Percentiles rank a stretch among this genome's conserved stretches.
Conservation (phyloP, 2,888 invertebrate genomes). For the Conomelus anceps region DNA sequence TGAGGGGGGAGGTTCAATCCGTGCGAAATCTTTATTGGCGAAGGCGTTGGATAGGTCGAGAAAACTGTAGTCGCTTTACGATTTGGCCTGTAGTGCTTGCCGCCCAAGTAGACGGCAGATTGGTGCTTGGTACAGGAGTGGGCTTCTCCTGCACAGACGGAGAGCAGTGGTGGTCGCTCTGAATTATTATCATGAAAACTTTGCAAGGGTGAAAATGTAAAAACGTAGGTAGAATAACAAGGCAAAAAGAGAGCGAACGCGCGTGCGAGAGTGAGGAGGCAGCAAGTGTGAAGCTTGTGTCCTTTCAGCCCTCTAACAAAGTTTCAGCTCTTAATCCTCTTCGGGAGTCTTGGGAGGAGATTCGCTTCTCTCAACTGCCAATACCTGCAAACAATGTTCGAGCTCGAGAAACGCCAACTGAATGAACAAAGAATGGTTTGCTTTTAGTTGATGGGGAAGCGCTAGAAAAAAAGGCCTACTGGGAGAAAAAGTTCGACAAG, state of each 20-base stretch:
- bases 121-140: too few relatives aligned
- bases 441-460: neutral
- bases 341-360: neutral
- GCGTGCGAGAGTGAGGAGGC: too few relatives aligned
- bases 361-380: neutral
- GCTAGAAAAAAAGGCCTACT: neutral
- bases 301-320: neutral
- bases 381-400: neutral
- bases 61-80: neutral
- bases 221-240: neutral
- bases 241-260: neutral
- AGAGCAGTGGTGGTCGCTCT: too few relatives aligned
- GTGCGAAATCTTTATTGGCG: neutral
- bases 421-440: neutral
- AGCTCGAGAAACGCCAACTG: neutral
- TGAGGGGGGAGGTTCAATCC: neutral
- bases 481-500: neutral
- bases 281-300: too few relatives aligned
- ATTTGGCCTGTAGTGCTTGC: too few relatives aligned
- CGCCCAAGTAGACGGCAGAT: neutral
- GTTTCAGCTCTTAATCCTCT: neutral
- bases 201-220: neutral
- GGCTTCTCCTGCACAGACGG: too few relatives aligned
- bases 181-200: neutral
- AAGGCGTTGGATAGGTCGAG: neutral